phyloP scores from a whole-genome alignment of 2,797 vertebrate genomes.

The Allenopithecus nigroviridis region DNA sequence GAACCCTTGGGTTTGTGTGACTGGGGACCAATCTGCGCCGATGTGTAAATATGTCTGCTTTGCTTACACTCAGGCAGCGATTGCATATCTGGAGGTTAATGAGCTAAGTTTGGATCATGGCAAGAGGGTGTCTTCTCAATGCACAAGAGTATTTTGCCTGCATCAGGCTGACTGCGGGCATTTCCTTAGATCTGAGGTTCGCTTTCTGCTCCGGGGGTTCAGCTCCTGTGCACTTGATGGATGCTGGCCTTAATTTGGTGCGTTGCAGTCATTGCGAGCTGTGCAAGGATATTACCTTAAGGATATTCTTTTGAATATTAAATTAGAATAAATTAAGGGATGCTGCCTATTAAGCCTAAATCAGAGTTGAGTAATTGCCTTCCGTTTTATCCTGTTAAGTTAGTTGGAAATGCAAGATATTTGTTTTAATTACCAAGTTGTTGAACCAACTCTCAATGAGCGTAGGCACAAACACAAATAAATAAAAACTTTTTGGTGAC shows the following conservation, averaged over 20 bases:
- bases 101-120: conserved; percentile 46
- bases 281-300: conserved; percentile 77
- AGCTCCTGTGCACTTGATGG: conserved; percentile 59
- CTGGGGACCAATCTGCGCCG: not conserved
- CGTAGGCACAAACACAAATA: not conserved
- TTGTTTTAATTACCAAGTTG: conserved; percentile 72
- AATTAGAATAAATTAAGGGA: conserved; percentile 82
- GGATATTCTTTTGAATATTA: conserved; percentile 80
- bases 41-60: conserved; percentile 59
- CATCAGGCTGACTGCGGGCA: not conserved
- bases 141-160: not conserved
- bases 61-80: conserved; percentile 20
- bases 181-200: conserved; percentile 63
- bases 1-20: conserved; percentile 26
- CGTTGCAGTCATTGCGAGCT: conserved; percentile 65
- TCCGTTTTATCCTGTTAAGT: conserved; percentile 54
- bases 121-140: not conserved
- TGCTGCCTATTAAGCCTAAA: conserved; percentile 71
- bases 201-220: conserved; percentile 57
- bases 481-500: conserved; percentile 23
- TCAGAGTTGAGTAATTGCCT: conserved; percentile 76
- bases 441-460: conserved; percentile 16
- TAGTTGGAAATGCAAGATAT: conserved; percentile 57
- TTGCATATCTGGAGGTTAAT: conserved; percentile 25
- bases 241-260: conserved; percentile 72